Evolutionary conservation across 1,140 invertebrate species (phyloP).

Genomic region (Heliconius hewitsoni): DNA sequence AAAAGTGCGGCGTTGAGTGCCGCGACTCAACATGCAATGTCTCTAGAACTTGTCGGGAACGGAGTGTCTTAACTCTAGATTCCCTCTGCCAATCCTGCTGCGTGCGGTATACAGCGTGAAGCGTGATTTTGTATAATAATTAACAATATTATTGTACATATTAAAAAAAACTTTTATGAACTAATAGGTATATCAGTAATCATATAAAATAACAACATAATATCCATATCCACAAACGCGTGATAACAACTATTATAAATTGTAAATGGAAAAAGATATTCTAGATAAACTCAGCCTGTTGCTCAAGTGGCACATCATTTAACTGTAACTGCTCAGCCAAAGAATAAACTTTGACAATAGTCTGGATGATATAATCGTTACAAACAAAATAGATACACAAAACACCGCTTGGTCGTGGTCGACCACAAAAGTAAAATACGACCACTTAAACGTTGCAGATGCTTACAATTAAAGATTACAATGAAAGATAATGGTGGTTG

Average conservation of each 20-base stretch:
- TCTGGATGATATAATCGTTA: slow-evolving; percentile 16
- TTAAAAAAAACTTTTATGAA: too few species aligned
- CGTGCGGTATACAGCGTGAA: too few species aligned
- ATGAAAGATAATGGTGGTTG: not conserved
- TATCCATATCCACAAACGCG: not conserved
- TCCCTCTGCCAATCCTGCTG: too few species aligned
- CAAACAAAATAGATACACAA: not conserved
- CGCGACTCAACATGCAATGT: too few species aligned
- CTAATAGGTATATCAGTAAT: too few species aligned
- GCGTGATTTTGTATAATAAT: too few species aligned
- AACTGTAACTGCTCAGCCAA: slow-evolving; percentile 39
- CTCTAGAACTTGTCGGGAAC: too few species aligned
- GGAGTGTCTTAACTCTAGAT: too few species aligned
- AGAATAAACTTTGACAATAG: not conserved
- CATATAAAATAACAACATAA: too few species aligned
- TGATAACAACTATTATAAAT: not conserved
- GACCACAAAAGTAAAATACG: slow-evolving; percentile 3
- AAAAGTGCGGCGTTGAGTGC: too few species aligned
- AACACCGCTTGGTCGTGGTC: slow-evolving; percentile 1
- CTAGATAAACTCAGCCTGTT: not conserved
- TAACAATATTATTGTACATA: too few species aligned
- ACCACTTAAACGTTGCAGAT: slow-evolving; percentile 1
- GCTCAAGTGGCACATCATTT: slow-evolving; percentile 61
- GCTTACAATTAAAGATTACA: slow-evolving; percentile 4
- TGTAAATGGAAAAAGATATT: not conserved